Conservation (phyloP, 2,797 vertebrate species). For the Crax fasciolata region DNA sequence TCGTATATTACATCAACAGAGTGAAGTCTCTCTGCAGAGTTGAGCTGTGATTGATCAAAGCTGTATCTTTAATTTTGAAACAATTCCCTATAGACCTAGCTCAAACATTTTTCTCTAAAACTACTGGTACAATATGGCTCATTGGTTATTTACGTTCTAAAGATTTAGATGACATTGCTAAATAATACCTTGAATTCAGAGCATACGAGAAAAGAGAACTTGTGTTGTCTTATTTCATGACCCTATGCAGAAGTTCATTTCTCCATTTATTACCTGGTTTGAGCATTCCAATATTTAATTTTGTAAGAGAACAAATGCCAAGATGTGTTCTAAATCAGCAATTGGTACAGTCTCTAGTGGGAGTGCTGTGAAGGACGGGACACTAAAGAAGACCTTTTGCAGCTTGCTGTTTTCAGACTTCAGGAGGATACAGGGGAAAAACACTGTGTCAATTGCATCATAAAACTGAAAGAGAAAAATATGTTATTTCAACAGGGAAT, state of each 20-base stretch:
- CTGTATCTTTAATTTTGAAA: neutral
- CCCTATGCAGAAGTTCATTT: neutral
- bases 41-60: neutral
- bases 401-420: neutral
- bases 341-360: neutral
- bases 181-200: neutral
- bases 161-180: neutral
- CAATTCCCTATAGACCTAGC: neutral
- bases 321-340: neutral
- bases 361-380: neutral
- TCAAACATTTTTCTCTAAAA: neutral
- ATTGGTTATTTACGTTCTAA: neutral
- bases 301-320: neutral
- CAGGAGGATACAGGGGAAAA: neutral
- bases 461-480: neutral
- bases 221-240: neutral
- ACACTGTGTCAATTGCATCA: neutral
- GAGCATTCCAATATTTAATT: neutral
- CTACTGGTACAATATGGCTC: neutral
- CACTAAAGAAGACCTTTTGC: neutral
- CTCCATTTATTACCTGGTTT: neutral
- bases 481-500: neutral
- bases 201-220: neutral
- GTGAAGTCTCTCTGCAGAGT: neutral
- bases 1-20: neutral